Base-by-base conservation (phyloP, 2,888 invertebrate genomes). In the Dryobotodes eremita region DNA sequence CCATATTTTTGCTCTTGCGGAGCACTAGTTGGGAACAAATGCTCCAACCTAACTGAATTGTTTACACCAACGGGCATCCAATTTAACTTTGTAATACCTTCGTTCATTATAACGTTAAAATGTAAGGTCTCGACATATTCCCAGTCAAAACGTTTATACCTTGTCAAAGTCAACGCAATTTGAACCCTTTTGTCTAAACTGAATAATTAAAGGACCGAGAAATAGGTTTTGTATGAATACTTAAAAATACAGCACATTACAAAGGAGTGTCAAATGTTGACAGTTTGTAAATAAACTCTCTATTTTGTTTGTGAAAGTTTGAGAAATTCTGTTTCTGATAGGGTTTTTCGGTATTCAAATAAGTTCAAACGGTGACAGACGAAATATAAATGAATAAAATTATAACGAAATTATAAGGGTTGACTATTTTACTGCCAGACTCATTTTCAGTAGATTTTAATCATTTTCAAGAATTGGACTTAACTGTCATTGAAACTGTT, bases 31-130 rank as follows among this genome's bases (percentile, higher is more conserved):
- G 36, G 36, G 23, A 62, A 36, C 23, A 11, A 36, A 36, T 36
- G 20, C 17, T n/a, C 55, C 3, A 57, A 55, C 36, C 13, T 62
- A 57, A 75, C n/a, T 36, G 53, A 73, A 73, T 75, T 73, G 42
- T 64, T 75, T 64, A 46, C 50, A 53, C 53, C 61, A 26, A 71
- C 42, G 11, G 65, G 31, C 23, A 82, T 61, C 71, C 68, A 84
- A 85, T 85, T 84, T 68, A 81, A 64, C 57, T 78, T 2, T 26
- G n/a, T 73, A 66, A 72, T 75, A 26, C 55, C 42, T 66, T 59
- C 26, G n/a, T 73, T 68, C 13, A 79, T 65, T 31, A 69, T 15
- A 50, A 42, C n/a, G 50, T 69, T 57, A 50, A 53, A 59, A 55
- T 53, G n/a, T 26, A 69, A 11, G 55, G 50, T 36, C 15, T 5